Conservation (phyloP, 1,140 invertebrate species). For the Zophobas atratus region DNA sequence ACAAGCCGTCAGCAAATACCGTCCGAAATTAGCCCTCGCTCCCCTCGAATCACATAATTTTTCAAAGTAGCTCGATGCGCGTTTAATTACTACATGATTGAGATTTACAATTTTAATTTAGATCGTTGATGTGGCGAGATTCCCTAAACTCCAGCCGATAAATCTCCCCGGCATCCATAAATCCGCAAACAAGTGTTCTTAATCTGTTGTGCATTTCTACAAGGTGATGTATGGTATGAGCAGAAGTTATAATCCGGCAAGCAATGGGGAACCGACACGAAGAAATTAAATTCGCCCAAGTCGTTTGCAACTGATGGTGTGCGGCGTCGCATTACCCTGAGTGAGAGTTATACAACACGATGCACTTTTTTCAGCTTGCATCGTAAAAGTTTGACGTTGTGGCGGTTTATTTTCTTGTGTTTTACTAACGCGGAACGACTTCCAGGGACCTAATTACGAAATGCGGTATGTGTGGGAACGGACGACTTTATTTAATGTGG, state of each 20-base stretch:
- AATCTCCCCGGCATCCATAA: conserved; percentile 23
- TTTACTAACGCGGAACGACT: too few species aligned
- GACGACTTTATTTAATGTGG: too few species aligned
- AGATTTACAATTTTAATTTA: conserved; percentile 36
- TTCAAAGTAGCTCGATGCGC: neutral
- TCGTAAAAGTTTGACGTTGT: too few species aligned
- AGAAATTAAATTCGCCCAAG: conserved; percentile 34
- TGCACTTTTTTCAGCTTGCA: too few species aligned
- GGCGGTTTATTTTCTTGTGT: too few species aligned
- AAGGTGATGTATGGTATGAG: conserved; percentile 35
- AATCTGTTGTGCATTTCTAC: conserved; percentile 42
- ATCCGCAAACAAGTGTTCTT: conserved; percentile 39
- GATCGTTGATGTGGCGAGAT: conserved; percentile 20
- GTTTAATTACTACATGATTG: conserved; percentile 7
- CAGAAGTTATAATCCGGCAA: conserved; percentile 22
- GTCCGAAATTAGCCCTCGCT: neutral
- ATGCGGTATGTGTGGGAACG: too few species aligned
- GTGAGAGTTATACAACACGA: too few species aligned
- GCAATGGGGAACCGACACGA: conserved; percentile 37
- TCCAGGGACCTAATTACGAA: too few species aligned
- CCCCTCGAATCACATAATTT: neutral
- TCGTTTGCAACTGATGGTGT: conserved; percentile 37
- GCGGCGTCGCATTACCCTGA: neutral
- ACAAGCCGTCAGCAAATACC: neutral
- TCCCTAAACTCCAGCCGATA: conserved; percentile 11